These are phyloP conservation scores for Lepus townsendii DNA, from an alignment of 2,797 vertebrate species.

Conservation along the genomic window DNA sequence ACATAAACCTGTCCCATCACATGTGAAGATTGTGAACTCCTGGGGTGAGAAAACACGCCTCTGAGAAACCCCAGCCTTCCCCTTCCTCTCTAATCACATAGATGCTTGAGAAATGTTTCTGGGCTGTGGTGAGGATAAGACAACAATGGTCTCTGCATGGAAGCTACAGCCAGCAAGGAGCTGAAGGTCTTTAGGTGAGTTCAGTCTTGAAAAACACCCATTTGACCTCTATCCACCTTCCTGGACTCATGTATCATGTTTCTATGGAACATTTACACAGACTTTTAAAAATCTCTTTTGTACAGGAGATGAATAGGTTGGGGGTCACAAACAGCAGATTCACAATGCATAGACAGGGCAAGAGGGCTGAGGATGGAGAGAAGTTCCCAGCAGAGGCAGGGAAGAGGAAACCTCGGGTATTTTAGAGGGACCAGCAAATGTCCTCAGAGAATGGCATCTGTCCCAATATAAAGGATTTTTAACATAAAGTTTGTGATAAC, in stretches of 20 bases:
- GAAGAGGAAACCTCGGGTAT: no score
- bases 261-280: neutral
- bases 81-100: fast-evolving
- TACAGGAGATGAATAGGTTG: neutral
- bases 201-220: neutral
- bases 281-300: neutral
- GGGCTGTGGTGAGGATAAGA: neutral
- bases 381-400: neutral
- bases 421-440: neutral
- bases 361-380: neutral
- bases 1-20: neutral
- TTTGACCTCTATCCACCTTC: neutral
- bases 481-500: fast-evolving
- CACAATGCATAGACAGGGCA: neutral
- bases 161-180: neutral
- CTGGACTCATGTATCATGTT: neutral
- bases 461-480: neutral
- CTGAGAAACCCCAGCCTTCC: neutral
- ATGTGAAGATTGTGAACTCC: neutral
- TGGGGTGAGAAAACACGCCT: neutral
- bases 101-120: neutral
- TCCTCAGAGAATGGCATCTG: neutral
- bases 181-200: neutral
- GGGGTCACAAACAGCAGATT: neutral
- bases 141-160: neutral